Percentiles rank a stretch among this genome's conserved stretches.
phyloP scores from a whole-genome alignment of 1,140 invertebrate genomes.

The Diachasma alloeum region DNA sequence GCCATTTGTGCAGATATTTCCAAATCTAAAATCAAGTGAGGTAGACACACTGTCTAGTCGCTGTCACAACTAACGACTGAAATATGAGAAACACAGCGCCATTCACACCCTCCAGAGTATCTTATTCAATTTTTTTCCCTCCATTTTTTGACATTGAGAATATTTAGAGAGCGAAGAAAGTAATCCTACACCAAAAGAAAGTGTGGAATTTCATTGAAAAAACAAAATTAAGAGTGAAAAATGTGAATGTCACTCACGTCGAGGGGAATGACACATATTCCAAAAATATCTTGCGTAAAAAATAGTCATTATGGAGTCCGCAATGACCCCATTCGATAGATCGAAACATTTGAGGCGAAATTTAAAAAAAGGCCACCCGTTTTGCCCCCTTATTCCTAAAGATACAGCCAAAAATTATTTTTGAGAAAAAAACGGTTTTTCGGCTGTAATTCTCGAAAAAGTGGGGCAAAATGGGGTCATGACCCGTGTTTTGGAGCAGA shows the following conservation, averaged over 20 bases:
- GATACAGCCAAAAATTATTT: no score
- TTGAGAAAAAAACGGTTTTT: no score
- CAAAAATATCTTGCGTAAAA: not conserved
- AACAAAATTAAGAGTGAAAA: not conserved
- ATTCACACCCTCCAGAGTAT: not conserved
- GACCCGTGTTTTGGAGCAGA: no score
- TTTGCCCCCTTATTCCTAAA: no score
- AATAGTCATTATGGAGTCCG: no score
- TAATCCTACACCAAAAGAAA: not conserved
- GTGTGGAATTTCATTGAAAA: not conserved
- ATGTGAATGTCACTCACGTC: no score
- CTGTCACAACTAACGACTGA: constrained; percentile 44
- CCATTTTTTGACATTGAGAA: not conserved
- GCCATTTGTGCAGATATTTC: constrained; percentile 21
- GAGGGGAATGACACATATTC: not conserved
- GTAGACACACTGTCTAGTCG: constrained; percentile 38
- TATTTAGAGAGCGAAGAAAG: not conserved
- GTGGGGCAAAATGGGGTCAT: no score
- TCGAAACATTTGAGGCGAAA: no score
- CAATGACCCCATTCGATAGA: no score
- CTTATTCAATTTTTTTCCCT: not conserved
- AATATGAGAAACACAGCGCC: constrained; percentile 45
- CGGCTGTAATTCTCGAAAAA: no score
- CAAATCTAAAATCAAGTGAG: constrained; percentile 30
- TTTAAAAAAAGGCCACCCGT: no score